Percentiles rank a stretch among this genome's conserved stretches.
Conservation (phyloP, 1,140 invertebrate genomes). For the Bombus waltoni region DNA sequence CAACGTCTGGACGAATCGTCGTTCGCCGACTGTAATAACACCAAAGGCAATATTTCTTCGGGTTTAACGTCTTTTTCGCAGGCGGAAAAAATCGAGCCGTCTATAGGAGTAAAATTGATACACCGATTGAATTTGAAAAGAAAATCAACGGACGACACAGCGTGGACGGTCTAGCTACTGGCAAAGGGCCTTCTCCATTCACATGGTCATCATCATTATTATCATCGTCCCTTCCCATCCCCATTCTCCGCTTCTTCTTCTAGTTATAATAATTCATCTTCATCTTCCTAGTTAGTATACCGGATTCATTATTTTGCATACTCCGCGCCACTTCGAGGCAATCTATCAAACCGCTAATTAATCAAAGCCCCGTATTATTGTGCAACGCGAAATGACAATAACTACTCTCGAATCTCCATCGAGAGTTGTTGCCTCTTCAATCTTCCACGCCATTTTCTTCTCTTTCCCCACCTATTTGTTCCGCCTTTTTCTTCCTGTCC, state of each 20-base stretch:
- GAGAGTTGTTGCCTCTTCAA: constrained; percentile 59
- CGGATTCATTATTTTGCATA: constrained; percentile 65
- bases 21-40: background rate
- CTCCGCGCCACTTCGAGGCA: constrained; percentile 53
- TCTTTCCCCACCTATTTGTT: constrained; percentile 5
- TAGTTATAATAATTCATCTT: constrained; percentile 70
- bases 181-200: constrained; percentile 46
- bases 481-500: background rate
- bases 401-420: constrained; percentile 50
- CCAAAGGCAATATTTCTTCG: constrained; percentile 31
- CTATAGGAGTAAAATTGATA: constrained; percentile 50
- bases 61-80: constrained; percentile 17
- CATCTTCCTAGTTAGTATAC: constrained; percentile 67
- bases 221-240: constrained; percentile 27
- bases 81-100: too few relatives aligned
- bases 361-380: constrained; percentile 67
- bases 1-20: background rate
- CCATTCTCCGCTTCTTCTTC: constrained; percentile 39
- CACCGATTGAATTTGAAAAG: constrained; percentile 54
- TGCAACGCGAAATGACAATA: constrained; percentile 69
- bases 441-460: constrained; percentile 44
- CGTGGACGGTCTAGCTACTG: constrained; percentile 50
- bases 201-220: constrained; percentile 64
- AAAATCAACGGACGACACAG: constrained; percentile 36
- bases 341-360: constrained; percentile 70